Evolutionary conservation across 1,140 invertebrate species (phyloP), one percentile per base, ranked within the genome.

Genomic region (Sipha flava): DNA sequence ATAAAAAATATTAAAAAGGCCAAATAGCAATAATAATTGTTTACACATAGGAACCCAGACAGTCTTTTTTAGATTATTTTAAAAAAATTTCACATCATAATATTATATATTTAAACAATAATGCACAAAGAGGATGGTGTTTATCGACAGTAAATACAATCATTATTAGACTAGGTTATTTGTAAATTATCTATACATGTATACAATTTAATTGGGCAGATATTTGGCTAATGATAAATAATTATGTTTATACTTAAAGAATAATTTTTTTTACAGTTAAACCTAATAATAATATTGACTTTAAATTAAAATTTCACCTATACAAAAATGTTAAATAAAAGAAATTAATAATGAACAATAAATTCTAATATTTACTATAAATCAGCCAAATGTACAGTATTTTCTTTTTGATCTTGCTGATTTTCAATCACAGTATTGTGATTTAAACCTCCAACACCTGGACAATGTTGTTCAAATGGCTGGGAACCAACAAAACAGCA

Each of bases 391-490:
- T 66, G 18, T 16, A 47, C 40, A 10, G 66, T 47, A 12, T 70
- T 70, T 47, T 70, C 66, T 18, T 70, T 70, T 47, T 47, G 40
- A 29, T 23, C 21, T 66, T 40, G 34, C 16, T 68, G 37, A 68
- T 47, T 70, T 45, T 70, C 66, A 16, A 70, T 16, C 14, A 70
- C 66, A 12, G 66, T 70, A 29, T 70, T 70, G 6, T 70, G 66
- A 47, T 26, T 29, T 29, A 47, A n/a, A 47, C 40, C 21, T 21
- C 66, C 66, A 47, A 14, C 62, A n/a, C 43, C 43, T 7, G 73
- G 73, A 40, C 52, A 77, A 43, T 77, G 73, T 57, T 77, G 73
- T 57, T 77, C 73, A 43, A 77, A 77, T 26, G 73, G 73, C 26
- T 77, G 73, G 3, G 73, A 77, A 16, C 73, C 73, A n/a, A 77